These are phyloP conservation scores for Campylomormyrus numenius DNA, from an alignment of 2,113 vertebrate genomes.

Conservation along the genomic window DNA sequence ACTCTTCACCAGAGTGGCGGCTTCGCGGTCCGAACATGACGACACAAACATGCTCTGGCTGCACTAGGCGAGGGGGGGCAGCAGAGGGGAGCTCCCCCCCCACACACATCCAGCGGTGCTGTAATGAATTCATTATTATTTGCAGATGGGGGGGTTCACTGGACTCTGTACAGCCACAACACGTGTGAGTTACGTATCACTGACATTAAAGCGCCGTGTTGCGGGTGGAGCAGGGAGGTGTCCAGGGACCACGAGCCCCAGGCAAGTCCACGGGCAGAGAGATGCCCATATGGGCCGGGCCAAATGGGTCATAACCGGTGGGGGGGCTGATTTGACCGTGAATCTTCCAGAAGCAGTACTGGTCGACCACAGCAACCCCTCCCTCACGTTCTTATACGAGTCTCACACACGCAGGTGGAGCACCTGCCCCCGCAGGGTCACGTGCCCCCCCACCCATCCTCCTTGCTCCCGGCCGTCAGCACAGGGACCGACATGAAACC, in stretches of 20 bases:
- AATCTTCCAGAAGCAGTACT: not conserved
- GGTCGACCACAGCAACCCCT: not conserved
- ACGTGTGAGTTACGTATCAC: conserved; percentile 35
- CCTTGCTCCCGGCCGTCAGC: not conserved
- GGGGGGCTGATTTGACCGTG: not conserved
- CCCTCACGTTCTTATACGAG: not conserved
- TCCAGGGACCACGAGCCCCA: conserved; percentile 22
- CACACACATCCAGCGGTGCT: not conserved
- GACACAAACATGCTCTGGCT: not conserved
- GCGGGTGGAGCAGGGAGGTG: not conserved
- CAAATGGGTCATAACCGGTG: not conserved
- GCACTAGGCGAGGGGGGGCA: not conserved
- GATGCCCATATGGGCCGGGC: conserved; percentile 33
- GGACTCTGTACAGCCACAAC: conserved; percentile 4
- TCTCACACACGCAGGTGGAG: not conserved
- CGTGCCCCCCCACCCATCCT: not conserved
- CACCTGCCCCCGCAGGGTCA: not conserved
- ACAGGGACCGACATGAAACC: not conserved
- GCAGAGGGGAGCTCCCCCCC: not conserved
- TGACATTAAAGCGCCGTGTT: conserved; percentile 34
- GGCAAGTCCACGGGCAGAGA: conserved; percentile 30
- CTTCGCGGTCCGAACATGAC: too few species aligned
- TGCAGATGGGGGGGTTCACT: conserved; percentile 9
- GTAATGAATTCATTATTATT: conserved; percentile 32
- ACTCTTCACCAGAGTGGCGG: too few species aligned